Percentiles rank a stretch among this genome's conserved stretches.
phyloP scores from a whole-genome alignment of 2,888 invertebrate species.

The Barypeithes pellucidus region DNA sequence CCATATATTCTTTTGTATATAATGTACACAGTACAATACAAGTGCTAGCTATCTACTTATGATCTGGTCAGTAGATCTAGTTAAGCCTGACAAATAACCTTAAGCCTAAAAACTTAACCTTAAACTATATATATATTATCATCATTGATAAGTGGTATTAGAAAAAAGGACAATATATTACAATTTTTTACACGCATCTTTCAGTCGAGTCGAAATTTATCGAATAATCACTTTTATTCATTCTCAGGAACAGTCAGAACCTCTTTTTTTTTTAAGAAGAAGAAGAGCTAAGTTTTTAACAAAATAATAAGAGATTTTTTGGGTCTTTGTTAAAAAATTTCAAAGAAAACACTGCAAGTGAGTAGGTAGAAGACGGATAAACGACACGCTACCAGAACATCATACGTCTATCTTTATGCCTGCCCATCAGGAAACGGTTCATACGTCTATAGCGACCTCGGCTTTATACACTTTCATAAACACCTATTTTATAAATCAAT shows the following conservation, averaged over 20 bases:
- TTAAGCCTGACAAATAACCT: conserved; percentile 66
- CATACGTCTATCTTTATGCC: too few species aligned
- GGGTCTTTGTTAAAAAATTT: too few species aligned
- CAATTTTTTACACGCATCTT: conserved; percentile 63
- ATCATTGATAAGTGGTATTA: conserved; percentile 60
- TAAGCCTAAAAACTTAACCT: conserved; percentile 60
- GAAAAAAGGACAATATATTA: conserved; percentile 65
- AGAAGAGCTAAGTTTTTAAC: background rate
- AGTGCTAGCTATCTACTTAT: conserved; percentile 67
- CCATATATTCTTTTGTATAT: conserved; percentile 67
- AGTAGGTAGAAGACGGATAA: too few species aligned
- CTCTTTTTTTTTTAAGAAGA: background rate
- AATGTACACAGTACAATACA: conserved; percentile 71
- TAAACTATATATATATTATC: conserved; percentile 32
- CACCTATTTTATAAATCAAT: too few species aligned
- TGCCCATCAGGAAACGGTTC: too few species aligned
- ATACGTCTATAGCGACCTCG: too few species aligned
- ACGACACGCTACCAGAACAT: too few species aligned
- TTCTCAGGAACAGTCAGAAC: conserved; percentile 37
- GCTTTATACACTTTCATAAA: too few species aligned
- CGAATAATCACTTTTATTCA: conserved; percentile 26
- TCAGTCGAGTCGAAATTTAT: conserved; percentile 59
- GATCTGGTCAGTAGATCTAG: conserved; percentile 67
- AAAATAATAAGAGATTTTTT: too few species aligned
- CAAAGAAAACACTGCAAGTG: too few species aligned